Evolutionary conservation across 1,140 invertebrate species (phyloP).

Genomic region (Drosophila lowei): DNA sequence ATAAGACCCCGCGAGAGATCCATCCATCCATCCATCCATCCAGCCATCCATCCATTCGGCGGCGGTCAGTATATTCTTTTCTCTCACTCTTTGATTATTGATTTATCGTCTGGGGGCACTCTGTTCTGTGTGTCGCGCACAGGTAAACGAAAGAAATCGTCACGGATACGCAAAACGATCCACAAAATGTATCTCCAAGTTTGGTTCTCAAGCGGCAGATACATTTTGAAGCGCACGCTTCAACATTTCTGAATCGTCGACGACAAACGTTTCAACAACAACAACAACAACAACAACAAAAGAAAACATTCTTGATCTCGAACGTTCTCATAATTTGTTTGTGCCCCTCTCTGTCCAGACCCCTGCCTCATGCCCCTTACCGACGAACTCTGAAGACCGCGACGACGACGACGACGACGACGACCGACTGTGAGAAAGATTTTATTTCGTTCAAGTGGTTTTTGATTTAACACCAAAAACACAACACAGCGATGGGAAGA

Average conservation of each 20-base stretch:
- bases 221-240: constrained; percentile 79
- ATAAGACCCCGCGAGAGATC: constrained; percentile 50
- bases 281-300: constrained; percentile 41
- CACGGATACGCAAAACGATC: constrained; percentile 66
- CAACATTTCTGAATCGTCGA: constrained; percentile 67
- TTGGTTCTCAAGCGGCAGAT: constrained; percentile 44
- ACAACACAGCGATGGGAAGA: constrained; percentile 35
- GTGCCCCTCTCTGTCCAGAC: constrained; percentile 23
- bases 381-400: no score
- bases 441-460: constrained; percentile 81
- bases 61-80: not conserved
- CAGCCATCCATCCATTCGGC: constrained; percentile 8
- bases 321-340: constrained; percentile 79
- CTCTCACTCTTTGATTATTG: constrained; percentile 71
- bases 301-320: constrained; percentile 68
- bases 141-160: constrained; percentile 65
- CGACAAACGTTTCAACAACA: constrained; percentile 67
- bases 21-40: constrained; percentile 7
- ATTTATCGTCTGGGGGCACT: constrained; percentile 61
- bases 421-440: constrained; percentile 75
- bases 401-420: not conserved
- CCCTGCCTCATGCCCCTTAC: constrained; percentile 1
- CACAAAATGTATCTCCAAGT: constrained; percentile 50
- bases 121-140: constrained; percentile 45
- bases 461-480: constrained; percentile 78